Evolutionary conservation across 1,140 invertebrate species (phyloP).

Genomic region (Lepidurus arcticus): DNA sequence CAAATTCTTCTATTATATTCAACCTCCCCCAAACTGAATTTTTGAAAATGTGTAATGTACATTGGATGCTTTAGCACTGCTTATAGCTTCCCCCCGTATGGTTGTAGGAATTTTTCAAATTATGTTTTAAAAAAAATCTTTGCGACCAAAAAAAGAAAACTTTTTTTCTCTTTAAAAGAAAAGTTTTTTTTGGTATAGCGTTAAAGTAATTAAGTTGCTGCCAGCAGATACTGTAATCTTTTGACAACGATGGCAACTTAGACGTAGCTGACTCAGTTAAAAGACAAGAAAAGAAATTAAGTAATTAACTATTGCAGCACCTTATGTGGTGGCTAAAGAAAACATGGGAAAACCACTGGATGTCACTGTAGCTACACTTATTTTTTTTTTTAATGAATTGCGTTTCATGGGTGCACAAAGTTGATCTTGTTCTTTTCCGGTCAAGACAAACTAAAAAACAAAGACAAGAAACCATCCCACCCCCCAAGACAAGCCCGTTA

Average conservation of each 20-base stretch:
- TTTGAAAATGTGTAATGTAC: not conserved
- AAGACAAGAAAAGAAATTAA: not conserved
- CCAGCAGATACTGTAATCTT: not conserved
- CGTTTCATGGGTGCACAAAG: conserved; percentile 18
- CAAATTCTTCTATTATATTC: not conserved
- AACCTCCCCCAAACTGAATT: conserved; percentile 7
- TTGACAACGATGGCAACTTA: conserved; percentile 19
- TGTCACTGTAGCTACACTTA: not conserved
- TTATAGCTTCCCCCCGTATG: conserved; percentile 16
- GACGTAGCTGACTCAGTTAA: not conserved
- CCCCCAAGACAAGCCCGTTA: not conserved
- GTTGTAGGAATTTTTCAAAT: not conserved
- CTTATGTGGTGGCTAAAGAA: not conserved
- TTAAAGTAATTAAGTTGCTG: not conserved
- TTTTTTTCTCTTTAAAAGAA: too few species aligned
- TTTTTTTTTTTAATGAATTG: too few species aligned
- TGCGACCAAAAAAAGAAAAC: not conserved
- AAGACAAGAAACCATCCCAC: not conserved
- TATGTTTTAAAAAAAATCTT: not conserved
- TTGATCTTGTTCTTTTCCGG: not conserved
- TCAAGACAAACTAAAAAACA: not conserved
- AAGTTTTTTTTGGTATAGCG: not conserved
- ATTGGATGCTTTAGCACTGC: conserved; percentile 18
- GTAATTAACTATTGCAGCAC: not conserved
- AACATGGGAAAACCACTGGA: not conserved